Percentiles rank a stretch among this genome's conserved stretches.
Evolutionary conservation across 2,888 invertebrate species (phyloP).

Genomic region (Tachina lurida): DNA sequence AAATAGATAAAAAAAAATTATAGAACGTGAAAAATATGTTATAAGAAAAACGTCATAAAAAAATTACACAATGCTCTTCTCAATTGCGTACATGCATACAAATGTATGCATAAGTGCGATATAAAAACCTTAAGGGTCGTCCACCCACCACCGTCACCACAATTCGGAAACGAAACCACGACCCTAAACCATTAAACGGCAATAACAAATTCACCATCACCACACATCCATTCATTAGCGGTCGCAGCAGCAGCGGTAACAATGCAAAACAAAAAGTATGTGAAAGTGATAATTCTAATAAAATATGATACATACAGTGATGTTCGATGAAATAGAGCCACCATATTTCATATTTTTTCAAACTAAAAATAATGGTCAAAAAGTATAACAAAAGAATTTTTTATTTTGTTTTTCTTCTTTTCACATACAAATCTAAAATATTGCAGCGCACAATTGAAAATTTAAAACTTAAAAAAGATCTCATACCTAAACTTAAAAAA

Average conservation of each 20-base stretch:
- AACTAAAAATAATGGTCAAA: too few relatives aligned
- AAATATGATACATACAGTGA: background rate
- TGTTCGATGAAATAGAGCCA: too few relatives aligned
- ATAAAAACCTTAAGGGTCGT: slow-evolving; percentile 40
- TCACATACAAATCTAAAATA: too few relatives aligned
- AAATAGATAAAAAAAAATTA: background rate
- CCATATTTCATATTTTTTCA: too few relatives aligned
- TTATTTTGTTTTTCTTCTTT: too few relatives aligned
- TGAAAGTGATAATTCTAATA: slow-evolving; percentile 55
- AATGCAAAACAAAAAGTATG: slow-evolving; percentile 58
- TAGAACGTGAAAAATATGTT: slow-evolving; percentile 26
- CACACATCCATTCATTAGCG: slow-evolving; percentile 48
- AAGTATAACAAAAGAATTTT: too few relatives aligned
- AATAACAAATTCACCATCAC: slow-evolving; percentile 33
- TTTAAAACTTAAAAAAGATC: too few relatives aligned
- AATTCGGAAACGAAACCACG: slow-evolving; percentile 42
- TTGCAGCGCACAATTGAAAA: too few relatives aligned
- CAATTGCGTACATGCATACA: background rate
- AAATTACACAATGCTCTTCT: slow-evolving; percentile 1
- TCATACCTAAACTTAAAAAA: too few relatives aligned
- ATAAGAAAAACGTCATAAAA: slow-evolving; percentile 17
- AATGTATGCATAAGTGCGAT: background rate
- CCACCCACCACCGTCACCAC: slow-evolving; percentile 31
- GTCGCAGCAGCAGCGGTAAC: slow-evolving; percentile 8
- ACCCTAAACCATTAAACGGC: slow-evolving; percentile 42